Percentiles rank a stretch among this genome's conserved stretches.
phyloP scores from a whole-genome alignment of 2,888 invertebrate genomes.

The Cyaniris semiargus region DNA sequence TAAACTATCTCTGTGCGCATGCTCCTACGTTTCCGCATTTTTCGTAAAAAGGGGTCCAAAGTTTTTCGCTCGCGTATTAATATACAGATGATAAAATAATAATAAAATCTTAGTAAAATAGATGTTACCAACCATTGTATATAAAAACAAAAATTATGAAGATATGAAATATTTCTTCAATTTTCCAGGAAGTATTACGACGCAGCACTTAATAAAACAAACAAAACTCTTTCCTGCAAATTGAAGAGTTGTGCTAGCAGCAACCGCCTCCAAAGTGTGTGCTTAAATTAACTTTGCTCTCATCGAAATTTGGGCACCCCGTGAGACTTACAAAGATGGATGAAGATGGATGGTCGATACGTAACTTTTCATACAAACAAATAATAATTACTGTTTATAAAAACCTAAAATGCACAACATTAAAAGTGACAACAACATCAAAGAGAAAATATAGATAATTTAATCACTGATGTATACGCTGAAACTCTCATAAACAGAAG shows the following conservation, averaged over 20 bases:
- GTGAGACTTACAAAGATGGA: background rate
- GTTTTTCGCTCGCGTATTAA: no score
- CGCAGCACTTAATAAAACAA: background rate
- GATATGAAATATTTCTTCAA: background rate
- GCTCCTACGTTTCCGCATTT: no score
- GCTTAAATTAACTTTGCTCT: background rate
- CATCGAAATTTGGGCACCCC: background rate
- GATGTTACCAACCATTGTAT: no score
- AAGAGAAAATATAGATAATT: background rate
- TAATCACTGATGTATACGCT: background rate
- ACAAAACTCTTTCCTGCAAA: constrained; percentile 2
- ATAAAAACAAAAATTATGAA: no score
- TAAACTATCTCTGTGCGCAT: no score
- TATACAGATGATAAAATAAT: no score
- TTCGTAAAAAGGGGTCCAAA: no score
- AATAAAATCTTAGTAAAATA: no score
- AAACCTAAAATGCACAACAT: background rate
- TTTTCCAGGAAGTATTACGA: background rate
- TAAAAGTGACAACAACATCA: background rate
- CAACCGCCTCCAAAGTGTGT: background rate
- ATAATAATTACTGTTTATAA: no score
- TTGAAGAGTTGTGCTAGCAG: background rate
- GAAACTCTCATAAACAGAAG: background rate
- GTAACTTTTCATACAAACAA: background rate
- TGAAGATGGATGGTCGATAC: background rate